Evolutionary conservation across 2,113 vertebrate species (phyloP).

Genomic region (Hippocampus abdominalis): DNA sequence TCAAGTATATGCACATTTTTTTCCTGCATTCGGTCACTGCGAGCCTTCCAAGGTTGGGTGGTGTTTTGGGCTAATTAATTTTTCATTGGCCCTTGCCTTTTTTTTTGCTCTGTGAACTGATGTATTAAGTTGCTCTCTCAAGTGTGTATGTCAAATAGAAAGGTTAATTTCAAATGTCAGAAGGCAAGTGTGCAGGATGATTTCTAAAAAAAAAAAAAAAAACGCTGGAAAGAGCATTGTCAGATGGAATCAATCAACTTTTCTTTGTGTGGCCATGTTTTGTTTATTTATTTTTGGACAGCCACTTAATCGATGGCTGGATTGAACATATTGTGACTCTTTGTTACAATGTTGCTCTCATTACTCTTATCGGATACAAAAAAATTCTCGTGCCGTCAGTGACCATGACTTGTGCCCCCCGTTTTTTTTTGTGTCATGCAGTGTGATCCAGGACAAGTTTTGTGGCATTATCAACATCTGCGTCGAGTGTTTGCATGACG

Average conservation of each 20-base stretch:
- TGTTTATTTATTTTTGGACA: constrained; percentile 13
- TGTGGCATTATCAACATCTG: constrained; percentile 94
- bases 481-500: constrained; percentile 91
- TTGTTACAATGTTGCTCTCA: not conserved
- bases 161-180: constrained; percentile 9
- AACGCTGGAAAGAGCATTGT: constrained; percentile 8
- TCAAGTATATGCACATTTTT: not conserved
- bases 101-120: not conserved
- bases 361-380: constrained; percentile 5
- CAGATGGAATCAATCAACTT: constrained; percentile 10
- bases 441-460: constrained; percentile 96
- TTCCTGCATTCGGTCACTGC: not conserved
- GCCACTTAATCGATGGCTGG: constrained; percentile 21
- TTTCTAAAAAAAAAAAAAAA: not conserved
- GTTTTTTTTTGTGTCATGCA: constrained; percentile 58
- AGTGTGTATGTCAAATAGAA: not conserved
- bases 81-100: not conserved
- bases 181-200: constrained; percentile 1
- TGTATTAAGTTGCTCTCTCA: not conserved
- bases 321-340: constrained; percentile 6
- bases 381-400: not conserved
- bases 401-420: constrained; percentile 6
- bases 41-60: not conserved
- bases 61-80: constrained; percentile 4
- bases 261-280: constrained; percentile 16